Percentiles rank a stretch among this genome's conserved stretches.
phyloP scores from a whole-genome alignment of 2,888 invertebrate species.

The Nipponacmea schrenckii region DNA sequence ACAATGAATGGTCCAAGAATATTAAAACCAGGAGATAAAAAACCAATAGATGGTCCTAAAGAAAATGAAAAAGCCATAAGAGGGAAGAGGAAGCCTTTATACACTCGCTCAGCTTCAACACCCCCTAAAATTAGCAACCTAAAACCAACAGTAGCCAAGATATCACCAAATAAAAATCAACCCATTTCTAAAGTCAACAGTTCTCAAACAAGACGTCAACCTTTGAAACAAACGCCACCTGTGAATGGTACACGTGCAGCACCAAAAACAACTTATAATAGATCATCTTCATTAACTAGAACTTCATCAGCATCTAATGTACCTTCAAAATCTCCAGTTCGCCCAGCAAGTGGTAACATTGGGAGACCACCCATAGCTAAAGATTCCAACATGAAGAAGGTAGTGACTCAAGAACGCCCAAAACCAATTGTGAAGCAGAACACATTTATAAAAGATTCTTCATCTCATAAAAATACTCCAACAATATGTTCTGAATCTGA shows the following conservation, averaged over 20 bases:
- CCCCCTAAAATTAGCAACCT: slow-evolving; percentile 18
- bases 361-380: background rate
- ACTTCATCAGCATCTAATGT: slow-evolving; percentile 46
- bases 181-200: background rate
- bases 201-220: background rate
- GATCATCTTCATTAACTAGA: slow-evolving; percentile 34
- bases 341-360: background rate
- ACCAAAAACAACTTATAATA: background rate
- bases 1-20: slow-evolving; percentile 68
- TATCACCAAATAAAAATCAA: slow-evolving; percentile 20
- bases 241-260: background rate
- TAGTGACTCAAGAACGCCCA: slow-evolving; percentile 39
- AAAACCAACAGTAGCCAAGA: slow-evolving; percentile 6
- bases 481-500: slow-evolving; percentile 23
- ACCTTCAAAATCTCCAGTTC: slow-evolving; percentile 27
- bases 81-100: slow-evolving; percentile 52
- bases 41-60: slow-evolving; percentile 27
- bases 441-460: slow-evolving; percentile 87
- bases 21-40: slow-evolving; percentile 68
- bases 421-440: slow-evolving; percentile 79
- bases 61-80: slow-evolving; percentile 39
- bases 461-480: slow-evolving; percentile 45
- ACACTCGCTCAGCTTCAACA: slow-evolving; percentile 35
- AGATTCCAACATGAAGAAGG: background rate
- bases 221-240: background rate